Conservation (phyloP, 2,888 invertebrate species). For the Sinhomidia bicolor region DNA sequence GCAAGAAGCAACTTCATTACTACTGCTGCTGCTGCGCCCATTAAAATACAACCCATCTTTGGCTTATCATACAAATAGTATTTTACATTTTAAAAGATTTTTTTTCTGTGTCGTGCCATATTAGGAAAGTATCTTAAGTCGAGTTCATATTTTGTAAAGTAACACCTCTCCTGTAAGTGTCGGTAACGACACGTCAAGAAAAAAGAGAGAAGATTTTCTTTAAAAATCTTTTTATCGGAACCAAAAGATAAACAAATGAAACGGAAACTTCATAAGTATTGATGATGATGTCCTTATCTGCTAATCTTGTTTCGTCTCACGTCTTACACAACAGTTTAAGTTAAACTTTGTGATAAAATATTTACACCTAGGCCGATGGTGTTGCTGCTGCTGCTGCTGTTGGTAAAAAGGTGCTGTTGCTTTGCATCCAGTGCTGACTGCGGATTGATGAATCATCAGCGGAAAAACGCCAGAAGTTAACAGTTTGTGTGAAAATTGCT, state of each 20-base stretch:
- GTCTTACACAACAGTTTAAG: neutral
- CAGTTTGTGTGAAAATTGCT: neutral
- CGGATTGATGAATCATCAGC: neutral
- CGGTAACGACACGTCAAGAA: neutral
- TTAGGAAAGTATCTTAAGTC: constrained; percentile 12
- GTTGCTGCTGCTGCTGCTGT: neutral
- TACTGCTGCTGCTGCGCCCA: neutral
- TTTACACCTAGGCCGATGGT: too few relatives aligned
- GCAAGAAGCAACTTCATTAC: too few relatives aligned
- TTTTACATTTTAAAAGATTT: too few relatives aligned
- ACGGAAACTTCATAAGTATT: constrained; percentile 21
- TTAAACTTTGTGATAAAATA: neutral
- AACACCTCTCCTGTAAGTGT: neutral
- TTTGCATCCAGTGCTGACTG: neutral
- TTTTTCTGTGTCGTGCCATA: too few relatives aligned
- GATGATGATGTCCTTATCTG: neutral
- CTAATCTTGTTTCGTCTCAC: constrained; percentile 20
- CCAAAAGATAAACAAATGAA: constrained; percentile 41
- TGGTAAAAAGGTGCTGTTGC: neutral
- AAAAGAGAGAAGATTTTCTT: neutral
- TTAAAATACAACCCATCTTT: neutral
- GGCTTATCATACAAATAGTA: neutral
- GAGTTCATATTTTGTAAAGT: neutral
- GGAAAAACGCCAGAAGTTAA: neutral
- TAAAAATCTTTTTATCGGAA: constrained; percentile 25